Base-by-base conservation (phyloP, 2,888 invertebrate species). In the Molorchus minor region DNA sequence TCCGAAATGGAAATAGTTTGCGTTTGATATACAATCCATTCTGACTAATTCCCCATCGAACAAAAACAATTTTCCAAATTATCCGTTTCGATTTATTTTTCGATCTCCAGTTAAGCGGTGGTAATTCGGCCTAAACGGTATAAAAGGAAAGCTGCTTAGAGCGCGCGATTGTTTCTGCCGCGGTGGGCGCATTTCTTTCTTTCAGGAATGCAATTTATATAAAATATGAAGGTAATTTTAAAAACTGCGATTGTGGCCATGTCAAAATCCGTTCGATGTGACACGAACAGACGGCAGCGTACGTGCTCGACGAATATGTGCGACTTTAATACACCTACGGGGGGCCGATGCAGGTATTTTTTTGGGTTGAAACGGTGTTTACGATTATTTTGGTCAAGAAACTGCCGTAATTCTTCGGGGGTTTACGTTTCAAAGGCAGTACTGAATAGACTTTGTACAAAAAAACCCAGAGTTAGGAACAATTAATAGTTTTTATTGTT, bases 191-290 rank as follows among this genome's bases (percentile, higher is more conserved):
- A 55, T 55, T 45, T 46, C 36, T 45, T 55, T 45, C 55, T 43
- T 38, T 45, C 15, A 16, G 36, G 56, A 56, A 25, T 58, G 44
- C 71, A 74, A 75, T 76, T 74, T 73, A 73, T 74, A 74, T 74
- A 71, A 70, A 72, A 76, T 76, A 75, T 75, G 75, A 76, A 75
- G 75, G 76, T 73, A 76, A 77, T 76, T 76, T 75, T 73, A 72
- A n/a, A n/a, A 75, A 71, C 69, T 71, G 68, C 72, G 73, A 75
- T 75, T 76, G 76, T 76, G 73, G 71, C 71, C 72, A 70, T 72
- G 74, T 76, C 77, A 76, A 70, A 72, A 73, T 65, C 72, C 67
- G 63, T 68, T 71, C 69, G 60, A 61, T 69, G 69, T 74, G 75
- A 76, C 77, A 76, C 72, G 75, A 74, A 73, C 76, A 75, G 75